phyloP scores from a whole-genome alignment of 2,113 vertebrate genomes.

The Urocynchramus pylzowi region DNA sequence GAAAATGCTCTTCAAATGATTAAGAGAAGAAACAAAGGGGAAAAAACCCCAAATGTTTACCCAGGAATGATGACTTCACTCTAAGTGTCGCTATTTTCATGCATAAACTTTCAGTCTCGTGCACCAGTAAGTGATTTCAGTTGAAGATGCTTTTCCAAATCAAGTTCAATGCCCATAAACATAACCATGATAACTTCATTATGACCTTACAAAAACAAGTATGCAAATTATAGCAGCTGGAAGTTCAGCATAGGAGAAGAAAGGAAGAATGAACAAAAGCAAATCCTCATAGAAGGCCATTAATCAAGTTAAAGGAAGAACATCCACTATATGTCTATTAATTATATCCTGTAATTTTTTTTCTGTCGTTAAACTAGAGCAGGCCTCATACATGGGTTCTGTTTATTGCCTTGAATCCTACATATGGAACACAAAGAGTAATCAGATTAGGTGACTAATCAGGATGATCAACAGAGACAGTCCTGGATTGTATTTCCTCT shows the following conservation, averaged over 20 bases:
- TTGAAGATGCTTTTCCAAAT: background rate
- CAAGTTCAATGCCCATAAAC: background rate
- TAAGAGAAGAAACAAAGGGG: background rate
- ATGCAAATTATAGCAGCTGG: background rate
- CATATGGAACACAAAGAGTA: slow-evolving; percentile 73
- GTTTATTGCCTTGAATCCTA: slow-evolving; percentile 56
- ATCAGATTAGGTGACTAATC: slow-evolving; percentile 78
- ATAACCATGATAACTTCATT: background rate
- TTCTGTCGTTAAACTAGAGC: slow-evolving; percentile 1
- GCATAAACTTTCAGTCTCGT: background rate
- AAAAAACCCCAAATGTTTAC: background rate
- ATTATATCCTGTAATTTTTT: background rate
- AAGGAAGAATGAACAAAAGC: background rate
- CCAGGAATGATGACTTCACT: background rate
- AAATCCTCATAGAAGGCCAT: background rate
- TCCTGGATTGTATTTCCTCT: slow-evolving; percentile 15
- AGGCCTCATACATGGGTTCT: background rate
- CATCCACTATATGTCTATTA: background rate
- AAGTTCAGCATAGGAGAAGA: background rate
- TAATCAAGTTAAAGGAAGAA: background rate
- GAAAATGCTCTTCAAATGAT: background rate
- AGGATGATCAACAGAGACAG: slow-evolving; percentile 50
- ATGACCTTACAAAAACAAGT: background rate
- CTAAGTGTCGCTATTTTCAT: background rate
- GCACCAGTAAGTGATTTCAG: background rate